A percentile compares a stretch with the other conserved stretches of the same genome.
Conservation (phyloP, 1,140 invertebrate genomes). For the Sycophila sp. region DNA sequence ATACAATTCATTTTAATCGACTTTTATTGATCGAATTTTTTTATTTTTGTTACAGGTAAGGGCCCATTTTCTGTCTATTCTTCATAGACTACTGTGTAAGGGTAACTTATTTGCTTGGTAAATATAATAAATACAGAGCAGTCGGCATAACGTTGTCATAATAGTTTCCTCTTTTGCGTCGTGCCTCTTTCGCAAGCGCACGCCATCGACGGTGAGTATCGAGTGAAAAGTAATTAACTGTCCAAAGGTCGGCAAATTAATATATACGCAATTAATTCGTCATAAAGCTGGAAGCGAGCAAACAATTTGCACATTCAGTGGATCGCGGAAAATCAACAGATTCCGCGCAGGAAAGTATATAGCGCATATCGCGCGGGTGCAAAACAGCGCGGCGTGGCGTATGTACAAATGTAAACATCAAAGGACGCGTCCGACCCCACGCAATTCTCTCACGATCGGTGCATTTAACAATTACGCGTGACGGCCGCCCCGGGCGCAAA, state of each 20-base stretch:
- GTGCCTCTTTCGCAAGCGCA: neutral
- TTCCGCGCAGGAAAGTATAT: neutral
- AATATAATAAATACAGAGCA: neutral
- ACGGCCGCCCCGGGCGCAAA: neutral
- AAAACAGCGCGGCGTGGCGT: neutral
- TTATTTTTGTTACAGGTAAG: constrained; percentile 24
- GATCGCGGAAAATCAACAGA: constrained; percentile 16
- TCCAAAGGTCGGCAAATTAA: neutral
- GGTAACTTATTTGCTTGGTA: no score
- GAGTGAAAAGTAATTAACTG: constrained; percentile 9
- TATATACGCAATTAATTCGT: neutral
- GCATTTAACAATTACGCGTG: constrained; percentile 22
- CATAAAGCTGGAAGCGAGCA: neutral
- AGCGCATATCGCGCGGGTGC: neutral
- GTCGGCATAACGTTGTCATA: neutral
- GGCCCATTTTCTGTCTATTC: neutral
- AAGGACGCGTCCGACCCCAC: neutral
- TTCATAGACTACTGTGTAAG: neutral
- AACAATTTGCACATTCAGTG: constrained; percentile 20
- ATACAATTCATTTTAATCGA: no score
- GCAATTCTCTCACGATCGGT: constrained; percentile 15
- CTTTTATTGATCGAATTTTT: neutral
- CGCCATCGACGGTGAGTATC: neutral
- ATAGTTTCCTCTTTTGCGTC: neutral
- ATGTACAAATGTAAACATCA: constrained; percentile 17